Evolutionary conservation across 2,113 vertebrate genomes (phyloP).

Genomic region (Acinonyx jubatus): DNA sequence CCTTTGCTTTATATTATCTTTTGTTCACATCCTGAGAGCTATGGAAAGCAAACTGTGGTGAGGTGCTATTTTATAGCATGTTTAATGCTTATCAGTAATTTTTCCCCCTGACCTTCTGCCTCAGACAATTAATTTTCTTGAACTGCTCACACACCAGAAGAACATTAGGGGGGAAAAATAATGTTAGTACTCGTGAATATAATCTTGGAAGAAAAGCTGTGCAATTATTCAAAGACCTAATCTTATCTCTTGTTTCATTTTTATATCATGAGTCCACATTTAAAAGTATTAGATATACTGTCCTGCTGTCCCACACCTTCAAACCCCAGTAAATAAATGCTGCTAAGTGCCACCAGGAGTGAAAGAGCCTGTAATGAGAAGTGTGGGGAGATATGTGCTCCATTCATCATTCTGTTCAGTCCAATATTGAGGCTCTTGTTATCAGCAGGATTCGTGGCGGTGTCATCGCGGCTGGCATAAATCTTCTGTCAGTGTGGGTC

Average conservation of each 20-base stretch:
- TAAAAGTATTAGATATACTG: slow-evolving; percentile 85
- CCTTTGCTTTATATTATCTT: slow-evolving; percentile 82
- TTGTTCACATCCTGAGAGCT: slow-evolving; percentile 81
- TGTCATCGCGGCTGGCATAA: slow-evolving; percentile 95
- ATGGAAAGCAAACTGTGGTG: slow-evolving; percentile 72
- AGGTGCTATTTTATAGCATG: slow-evolving; percentile 84
- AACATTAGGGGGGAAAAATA: slow-evolving; percentile 83
- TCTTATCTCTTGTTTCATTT: slow-evolving; percentile 90
- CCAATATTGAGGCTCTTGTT: slow-evolving; percentile 93
- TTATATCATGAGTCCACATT: slow-evolving; percentile 87
- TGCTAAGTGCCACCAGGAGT: slow-evolving; percentile 90
- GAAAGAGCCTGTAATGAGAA: slow-evolving; percentile 92
- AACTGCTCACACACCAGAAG: slow-evolving; percentile 79
- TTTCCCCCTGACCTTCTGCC: slow-evolving; percentile 88
- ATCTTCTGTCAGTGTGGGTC: slow-evolving; percentile 93
- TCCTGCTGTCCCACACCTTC: slow-evolving; percentile 83
- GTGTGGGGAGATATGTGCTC: slow-evolving; percentile 90
- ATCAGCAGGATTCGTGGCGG: slow-evolving; percentile 94
- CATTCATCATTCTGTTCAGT: slow-evolving; percentile 94
- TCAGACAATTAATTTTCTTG: slow-evolving; percentile 89
- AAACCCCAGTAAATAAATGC: slow-evolving; percentile 86
- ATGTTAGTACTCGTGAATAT: slow-evolving; percentile 88
- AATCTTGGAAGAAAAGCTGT: slow-evolving; percentile 86
- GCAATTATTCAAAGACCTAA: slow-evolving; percentile 88
- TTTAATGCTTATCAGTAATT: slow-evolving; percentile 88